Conservation (phyloP, 1,140 invertebrate genomes). For the Pseudachorutes palmiensis region DNA sequence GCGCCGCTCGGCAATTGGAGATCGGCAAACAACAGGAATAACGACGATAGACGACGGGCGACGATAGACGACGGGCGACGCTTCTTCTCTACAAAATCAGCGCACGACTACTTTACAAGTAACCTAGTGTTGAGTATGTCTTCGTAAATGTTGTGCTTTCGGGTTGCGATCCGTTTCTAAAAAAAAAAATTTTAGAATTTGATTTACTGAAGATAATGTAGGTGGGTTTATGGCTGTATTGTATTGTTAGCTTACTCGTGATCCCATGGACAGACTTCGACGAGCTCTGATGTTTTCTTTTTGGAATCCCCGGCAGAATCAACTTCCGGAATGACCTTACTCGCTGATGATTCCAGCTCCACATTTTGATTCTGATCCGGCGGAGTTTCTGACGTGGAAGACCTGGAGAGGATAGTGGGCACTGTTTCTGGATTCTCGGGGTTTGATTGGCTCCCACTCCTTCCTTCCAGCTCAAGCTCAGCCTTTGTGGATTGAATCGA, state of each 20-base stretch:
- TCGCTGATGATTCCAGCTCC: not conserved
- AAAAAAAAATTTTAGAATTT: conserved; percentile 14
- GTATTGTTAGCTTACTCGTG: conserved; percentile 29
- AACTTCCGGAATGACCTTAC: not conserved
- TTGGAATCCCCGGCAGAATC: not conserved
- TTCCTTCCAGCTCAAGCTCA: not conserved
- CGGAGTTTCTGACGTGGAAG: not conserved
- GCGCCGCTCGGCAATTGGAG: too few relatives aligned
- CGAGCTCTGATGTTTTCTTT: conserved; percentile 13
- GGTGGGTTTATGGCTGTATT: too few relatives aligned
- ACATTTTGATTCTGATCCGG: conserved; percentile 11
- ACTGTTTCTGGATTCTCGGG: not conserved
- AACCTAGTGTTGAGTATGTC: conserved; percentile 79
- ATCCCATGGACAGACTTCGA: conserved; percentile 36
- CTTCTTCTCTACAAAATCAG: too few relatives aligned
- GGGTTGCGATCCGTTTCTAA: conserved; percentile 63
- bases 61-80: too few relatives aligned
- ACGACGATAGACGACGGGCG: too few relatives aligned
- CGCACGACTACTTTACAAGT: too few relatives aligned
- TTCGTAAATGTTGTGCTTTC: conserved; percentile 76
- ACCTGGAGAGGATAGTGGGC: not conserved
- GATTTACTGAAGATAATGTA: too few relatives aligned
- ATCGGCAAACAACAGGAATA: too few relatives aligned
- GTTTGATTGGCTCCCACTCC: not conserved
- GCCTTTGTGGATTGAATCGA: not conserved